Evolutionary conservation across 2,113 vertebrate genomes (phyloP).

Genomic region (Ciconia stormi): DNA sequence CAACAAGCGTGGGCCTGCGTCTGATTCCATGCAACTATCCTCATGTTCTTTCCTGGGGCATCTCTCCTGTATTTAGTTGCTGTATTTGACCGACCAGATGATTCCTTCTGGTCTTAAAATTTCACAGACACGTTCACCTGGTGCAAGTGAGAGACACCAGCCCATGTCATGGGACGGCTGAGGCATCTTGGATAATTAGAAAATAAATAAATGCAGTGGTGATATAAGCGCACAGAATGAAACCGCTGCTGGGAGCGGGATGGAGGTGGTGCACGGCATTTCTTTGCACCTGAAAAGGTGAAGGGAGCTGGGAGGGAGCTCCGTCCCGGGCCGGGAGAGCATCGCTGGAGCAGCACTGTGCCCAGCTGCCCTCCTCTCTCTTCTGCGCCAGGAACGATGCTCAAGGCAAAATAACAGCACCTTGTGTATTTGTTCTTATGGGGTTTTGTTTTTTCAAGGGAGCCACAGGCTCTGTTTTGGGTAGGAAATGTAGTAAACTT

Average conservation of each 20-base stretch:
- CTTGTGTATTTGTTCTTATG: neutral
- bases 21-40: too few relatives aligned
- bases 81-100: too few relatives aligned
- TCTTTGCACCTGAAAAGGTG: neutral
- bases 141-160: neutral
- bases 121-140: neutral
- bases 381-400: neutral
- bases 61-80: too few relatives aligned
- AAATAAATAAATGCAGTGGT: constrained; percentile 10
- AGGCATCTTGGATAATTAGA: neutral
- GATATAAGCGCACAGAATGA: neutral
- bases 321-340: neutral
- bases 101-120: too few relatives aligned
- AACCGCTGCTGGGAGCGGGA: neutral
- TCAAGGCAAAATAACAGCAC: neutral
- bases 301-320: neutral
- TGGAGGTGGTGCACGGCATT: neutral
- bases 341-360: neutral
- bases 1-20: too few relatives aligned
- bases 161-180: neutral
- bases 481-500: neutral
- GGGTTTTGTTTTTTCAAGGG: neutral
- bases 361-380: neutral
- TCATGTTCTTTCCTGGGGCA: too few relatives aligned
- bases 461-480: neutral